Evolutionary conservation across 1,140 invertebrate species (phyloP).

Genomic region (Pseudachorutes palmiensis): DNA sequence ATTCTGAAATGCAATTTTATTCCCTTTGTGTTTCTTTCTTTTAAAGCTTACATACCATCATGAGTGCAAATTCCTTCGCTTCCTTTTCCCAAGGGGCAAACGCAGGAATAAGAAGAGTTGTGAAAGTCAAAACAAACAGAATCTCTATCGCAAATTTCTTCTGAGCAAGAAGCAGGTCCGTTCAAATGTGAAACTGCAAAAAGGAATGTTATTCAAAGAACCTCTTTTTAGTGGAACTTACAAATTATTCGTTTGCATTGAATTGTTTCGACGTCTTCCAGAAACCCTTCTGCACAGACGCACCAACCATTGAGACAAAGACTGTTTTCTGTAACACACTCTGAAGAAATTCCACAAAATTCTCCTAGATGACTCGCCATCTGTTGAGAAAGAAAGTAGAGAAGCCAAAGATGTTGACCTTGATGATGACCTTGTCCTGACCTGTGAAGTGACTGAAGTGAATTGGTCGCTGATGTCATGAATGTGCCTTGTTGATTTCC

Average conservation of each 20-base stretch:
- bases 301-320: constrained; percentile 62
- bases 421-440: no score
- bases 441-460: no score
- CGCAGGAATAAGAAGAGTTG: constrained; percentile 28
- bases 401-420: no score
- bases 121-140: constrained; percentile 29
- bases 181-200: constrained; percentile 35
- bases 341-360: constrained; percentile 59
- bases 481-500: neutral
- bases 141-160: constrained; percentile 18
- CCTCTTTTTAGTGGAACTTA: no score
- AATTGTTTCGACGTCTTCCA: constrained; percentile 27
- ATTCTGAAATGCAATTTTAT: no score
- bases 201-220: neutral
- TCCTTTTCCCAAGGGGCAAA: constrained; percentile 27
- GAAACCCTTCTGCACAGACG: constrained; percentile 37
- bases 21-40: no score
- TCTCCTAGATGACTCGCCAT: constrained; percentile 65
- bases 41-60: no score
- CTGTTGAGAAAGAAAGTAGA: constrained; percentile 40
- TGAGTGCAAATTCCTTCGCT: neutral
- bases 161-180: constrained; percentile 8
- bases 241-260: constrained; percentile 31
- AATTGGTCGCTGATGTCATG: neutral
- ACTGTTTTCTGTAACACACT: constrained; percentile 63